Evolutionary conservation across 2,888 invertebrate genomes (phyloP).

Genomic region (Dorcus parallelipipedus): DNA sequence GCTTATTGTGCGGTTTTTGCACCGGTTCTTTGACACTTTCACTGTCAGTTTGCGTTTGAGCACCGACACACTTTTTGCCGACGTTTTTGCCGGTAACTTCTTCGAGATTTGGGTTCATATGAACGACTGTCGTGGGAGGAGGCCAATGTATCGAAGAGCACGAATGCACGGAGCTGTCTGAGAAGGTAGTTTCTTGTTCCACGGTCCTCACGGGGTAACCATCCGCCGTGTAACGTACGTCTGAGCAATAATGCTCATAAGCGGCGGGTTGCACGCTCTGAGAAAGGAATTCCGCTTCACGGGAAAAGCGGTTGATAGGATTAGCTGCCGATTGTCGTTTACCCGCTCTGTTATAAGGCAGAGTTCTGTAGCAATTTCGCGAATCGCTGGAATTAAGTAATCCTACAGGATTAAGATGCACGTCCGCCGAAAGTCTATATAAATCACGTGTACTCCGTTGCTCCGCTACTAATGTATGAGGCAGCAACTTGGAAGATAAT

Average conservation of each 20-base stretch:
- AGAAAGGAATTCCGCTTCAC: constrained; percentile 64
- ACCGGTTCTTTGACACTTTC: constrained; percentile 6
- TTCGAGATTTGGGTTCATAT: constrained; percentile 30
- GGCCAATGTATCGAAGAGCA: constrained; percentile 50
- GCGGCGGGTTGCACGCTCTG: constrained; percentile 48
- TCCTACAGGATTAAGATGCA: constrained; percentile 72
- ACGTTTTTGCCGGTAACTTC: constrained; percentile 27
- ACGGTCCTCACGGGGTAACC: constrained; percentile 61
- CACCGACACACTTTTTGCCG: constrained; percentile 55
- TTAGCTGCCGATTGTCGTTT: constrained; percentile 55
- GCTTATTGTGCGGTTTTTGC: constrained; percentile 25
- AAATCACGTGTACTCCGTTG: constrained; percentile 49
- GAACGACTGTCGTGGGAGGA: constrained; percentile 46
- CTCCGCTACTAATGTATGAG: constrained; percentile 8
- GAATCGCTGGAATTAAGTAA: constrained; percentile 74
- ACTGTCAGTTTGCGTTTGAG: constrained; percentile 56
- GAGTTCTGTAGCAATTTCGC: constrained; percentile 68
- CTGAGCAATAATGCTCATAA: constrained; percentile 55
- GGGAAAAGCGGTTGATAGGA: constrained; percentile 55
- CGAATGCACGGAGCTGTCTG: constrained; percentile 20
- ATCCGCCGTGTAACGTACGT: constrained; percentile 74
- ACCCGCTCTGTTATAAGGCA: constrained; percentile 66
- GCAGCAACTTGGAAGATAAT: constrained; percentile 44
- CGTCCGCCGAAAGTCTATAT: constrained; percentile 68
- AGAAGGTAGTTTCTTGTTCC: constrained; percentile 19